Evolutionary conservation across 2,113 vertebrate genomes (phyloP).

Genomic region (Elaphurus davidianus): DNA sequence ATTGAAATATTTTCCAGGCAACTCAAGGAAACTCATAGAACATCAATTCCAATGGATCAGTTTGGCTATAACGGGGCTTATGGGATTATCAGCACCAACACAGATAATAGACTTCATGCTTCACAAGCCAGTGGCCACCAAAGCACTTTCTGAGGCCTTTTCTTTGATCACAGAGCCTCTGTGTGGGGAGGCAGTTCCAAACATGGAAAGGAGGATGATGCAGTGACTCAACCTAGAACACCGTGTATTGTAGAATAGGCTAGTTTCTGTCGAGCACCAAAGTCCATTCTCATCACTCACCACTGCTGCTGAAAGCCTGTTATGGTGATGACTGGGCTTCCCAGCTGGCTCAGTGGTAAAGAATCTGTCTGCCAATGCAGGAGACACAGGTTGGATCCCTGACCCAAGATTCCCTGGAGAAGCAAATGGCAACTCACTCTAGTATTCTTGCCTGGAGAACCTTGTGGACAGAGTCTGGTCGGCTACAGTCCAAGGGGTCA

Average conservation of each 20-base stretch:
- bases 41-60: constrained; percentile 63
- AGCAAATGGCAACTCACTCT: neutral
- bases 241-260: neutral
- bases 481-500: neutral
- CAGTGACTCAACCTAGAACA: neutral
- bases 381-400: neutral
- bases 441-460: neutral
- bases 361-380: neutral
- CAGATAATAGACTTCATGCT: constrained; percentile 69
- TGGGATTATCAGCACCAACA: constrained; percentile 67
- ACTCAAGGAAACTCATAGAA: constrained; percentile 52
- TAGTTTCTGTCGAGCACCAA: neutral
- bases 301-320: neutral
- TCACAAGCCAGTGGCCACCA: constrained; percentile 57
- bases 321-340: neutral
- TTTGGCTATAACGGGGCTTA: constrained; percentile 59
- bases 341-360: neutral
- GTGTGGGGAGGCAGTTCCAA: neutral
- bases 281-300: neutral
- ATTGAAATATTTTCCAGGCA: neutral
- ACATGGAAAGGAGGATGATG: neutral
- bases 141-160: constrained; percentile 19
- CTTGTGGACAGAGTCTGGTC: neutral
- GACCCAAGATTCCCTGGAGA: neutral
- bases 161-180: neutral